Evolutionary conservation across 2,113 vertebrate genomes (phyloP).

Genomic region (Orcinus orca): DNA sequence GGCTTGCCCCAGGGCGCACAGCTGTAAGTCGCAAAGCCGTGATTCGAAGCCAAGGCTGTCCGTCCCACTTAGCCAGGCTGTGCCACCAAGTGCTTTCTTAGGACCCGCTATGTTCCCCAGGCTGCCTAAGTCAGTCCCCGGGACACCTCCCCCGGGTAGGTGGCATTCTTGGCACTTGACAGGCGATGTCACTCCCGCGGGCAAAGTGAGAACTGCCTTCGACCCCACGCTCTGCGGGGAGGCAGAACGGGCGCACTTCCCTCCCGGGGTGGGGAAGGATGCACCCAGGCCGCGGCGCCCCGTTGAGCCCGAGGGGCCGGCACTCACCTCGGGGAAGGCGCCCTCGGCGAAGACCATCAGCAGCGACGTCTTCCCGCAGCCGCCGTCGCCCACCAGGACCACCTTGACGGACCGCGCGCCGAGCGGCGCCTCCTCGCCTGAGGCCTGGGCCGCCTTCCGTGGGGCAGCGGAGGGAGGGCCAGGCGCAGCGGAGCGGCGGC

Average conservation of each 20-base stretch:
- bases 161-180: neutral
- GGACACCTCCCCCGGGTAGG: neutral
- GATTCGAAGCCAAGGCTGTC: neutral
- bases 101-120: neutral
- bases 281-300: neutral
- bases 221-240: neutral
- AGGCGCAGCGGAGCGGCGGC: neutral
- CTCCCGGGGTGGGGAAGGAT: too few species aligned
- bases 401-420: constrained; percentile 66
- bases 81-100: neutral
- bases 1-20: neutral
- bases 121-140: neutral
- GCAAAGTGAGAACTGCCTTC: neutral
- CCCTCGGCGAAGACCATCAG: constrained; percentile 79
- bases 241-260: rapidly evolving
- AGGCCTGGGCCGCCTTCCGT: constrained; percentile 32
- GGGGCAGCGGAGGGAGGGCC: neutral
- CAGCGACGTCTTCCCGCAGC: constrained; percentile 84
- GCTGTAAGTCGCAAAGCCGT: neutral
- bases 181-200: neutral
- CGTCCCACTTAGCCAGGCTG: neutral
- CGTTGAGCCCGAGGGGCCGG: neutral
- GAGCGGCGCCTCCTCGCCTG: constrained; percentile 25
- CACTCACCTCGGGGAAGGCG: constrained; percentile 80
- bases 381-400: constrained; percentile 84